Conservation (phyloP, 2,113 vertebrate genomes). For the Zosterops lateralis region DNA sequence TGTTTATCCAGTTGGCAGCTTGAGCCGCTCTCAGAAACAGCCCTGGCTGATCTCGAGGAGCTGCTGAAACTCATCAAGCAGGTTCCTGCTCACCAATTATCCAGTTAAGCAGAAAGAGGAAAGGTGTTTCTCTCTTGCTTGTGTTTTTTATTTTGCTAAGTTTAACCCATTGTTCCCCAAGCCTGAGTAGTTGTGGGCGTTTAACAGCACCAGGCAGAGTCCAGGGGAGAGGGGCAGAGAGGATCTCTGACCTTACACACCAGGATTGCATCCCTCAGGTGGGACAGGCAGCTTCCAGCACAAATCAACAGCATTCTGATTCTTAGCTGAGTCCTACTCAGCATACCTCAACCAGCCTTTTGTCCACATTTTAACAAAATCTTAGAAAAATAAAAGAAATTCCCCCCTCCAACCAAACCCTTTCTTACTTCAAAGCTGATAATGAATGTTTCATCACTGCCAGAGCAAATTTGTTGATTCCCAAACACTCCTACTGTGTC, state of each 20-base stretch:
- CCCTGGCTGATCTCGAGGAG: constrained; percentile 20
- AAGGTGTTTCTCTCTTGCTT: constrained; percentile 41
- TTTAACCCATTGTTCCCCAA: neutral
- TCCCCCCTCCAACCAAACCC: neutral
- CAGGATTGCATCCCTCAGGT: neutral
- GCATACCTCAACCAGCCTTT: neutral
- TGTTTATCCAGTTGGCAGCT: constrained; percentile 22
- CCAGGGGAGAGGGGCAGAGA: neutral
- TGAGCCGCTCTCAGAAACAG: neutral
- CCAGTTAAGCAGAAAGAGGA: constrained; percentile 49
- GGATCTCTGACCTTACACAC: neutral
- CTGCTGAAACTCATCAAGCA: constrained; percentile 63
- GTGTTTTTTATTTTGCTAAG: neutral
- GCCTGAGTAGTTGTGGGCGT: neutral
- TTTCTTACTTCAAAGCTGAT: neutral
- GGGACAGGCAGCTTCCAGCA: neutral
- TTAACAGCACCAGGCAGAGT: neutral
- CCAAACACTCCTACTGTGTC: constrained; percentile 16
- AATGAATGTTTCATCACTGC: neutral
- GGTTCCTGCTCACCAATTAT: constrained; percentile 55
- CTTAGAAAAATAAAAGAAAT: neutral
- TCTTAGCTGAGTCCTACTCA: neutral
- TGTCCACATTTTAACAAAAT: neutral
- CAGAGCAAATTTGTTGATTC: constrained; percentile 28
- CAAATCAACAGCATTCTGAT: neutral